Conservation (phyloP, 2,888 invertebrate genomes). For the Caradrina kadenii region DNA sequence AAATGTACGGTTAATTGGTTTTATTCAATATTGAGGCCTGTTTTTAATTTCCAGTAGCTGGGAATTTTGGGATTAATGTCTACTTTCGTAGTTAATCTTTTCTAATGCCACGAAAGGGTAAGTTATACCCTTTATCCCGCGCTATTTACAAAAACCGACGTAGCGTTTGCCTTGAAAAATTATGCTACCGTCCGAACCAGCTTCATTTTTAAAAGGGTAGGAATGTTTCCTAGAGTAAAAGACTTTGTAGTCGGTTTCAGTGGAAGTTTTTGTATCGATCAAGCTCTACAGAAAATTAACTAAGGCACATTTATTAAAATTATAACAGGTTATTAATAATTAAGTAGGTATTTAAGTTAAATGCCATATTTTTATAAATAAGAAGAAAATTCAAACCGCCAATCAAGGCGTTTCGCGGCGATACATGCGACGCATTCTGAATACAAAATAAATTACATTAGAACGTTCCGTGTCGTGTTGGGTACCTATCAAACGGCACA, state of each 20-base stretch:
- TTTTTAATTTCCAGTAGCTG: constrained; percentile 61
- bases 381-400: constrained; percentile 52
- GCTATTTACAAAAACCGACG: constrained; percentile 1
- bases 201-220: no score
- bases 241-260: neutral
- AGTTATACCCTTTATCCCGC: constrained; percentile 10
- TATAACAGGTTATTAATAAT: neutral
- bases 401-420: constrained; percentile 63
- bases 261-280: neutral
- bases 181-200: neutral
- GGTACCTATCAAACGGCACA: constrained; percentile 83
- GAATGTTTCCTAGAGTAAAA: no score
- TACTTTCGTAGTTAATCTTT: constrained; percentile 34
- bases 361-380: constrained; percentile 22
- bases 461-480: constrained; percentile 72
- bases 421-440: constrained; percentile 77
- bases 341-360: neutral
- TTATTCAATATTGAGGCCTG: constrained; percentile 64
- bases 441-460: constrained; percentile 89
- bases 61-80: constrained; percentile 51
- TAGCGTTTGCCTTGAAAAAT: neutral
- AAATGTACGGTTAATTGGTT: constrained; percentile 75
- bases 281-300: no score
- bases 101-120: constrained; percentile 27
- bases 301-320: neutral